phyloP scores from a whole-genome alignment of 2,797 vertebrate genomes.

The Schizothorax lantsangensis region DNA sequence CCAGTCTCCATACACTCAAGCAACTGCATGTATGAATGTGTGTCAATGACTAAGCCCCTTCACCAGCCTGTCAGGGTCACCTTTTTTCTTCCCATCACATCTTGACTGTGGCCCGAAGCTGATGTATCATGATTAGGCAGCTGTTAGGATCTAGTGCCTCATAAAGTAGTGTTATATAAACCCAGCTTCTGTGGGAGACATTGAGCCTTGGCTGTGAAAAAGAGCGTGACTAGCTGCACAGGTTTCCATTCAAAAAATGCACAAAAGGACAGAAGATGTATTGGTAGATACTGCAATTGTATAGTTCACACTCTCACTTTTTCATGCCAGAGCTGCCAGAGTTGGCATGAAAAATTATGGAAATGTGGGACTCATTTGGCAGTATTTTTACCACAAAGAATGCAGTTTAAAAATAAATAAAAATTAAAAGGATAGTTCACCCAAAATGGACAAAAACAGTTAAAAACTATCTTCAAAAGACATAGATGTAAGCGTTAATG shows the following conservation, averaged over 20 bases:
- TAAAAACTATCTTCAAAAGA: not conserved
- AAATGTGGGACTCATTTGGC: not conserved
- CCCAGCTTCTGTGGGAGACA: slow-evolving; percentile 46
- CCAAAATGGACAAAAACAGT: not conserved
- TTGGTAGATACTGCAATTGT: not conserved
- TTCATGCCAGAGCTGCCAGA: not conserved
- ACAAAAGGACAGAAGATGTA: not conserved
- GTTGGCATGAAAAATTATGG: not conserved
- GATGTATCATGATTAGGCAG: slow-evolving; percentile 53
- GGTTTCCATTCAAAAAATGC: slow-evolving; percentile 7
- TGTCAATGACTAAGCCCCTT: slow-evolving; percentile 39
- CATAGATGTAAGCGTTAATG: no score
- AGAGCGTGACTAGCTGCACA: slow-evolving; percentile 22
- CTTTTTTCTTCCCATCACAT: slow-evolving; percentile 53
- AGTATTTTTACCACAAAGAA: not conserved
- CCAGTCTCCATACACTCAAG: not conserved
- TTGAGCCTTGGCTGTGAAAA: slow-evolving; percentile 46
- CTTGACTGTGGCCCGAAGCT: slow-evolving; percentile 38
- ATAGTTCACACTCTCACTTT: not conserved
- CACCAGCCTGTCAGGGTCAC: slow-evolving; percentile 64
- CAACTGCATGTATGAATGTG: slow-evolving; percentile 2
- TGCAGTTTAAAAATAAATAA: not conserved
- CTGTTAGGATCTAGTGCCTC: slow-evolving; percentile 58
- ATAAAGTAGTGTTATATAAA: slow-evolving; percentile 66
- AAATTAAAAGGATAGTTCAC: not conserved